Percentiles rank a stretch among this genome's conserved stretches.
These are phyloP conservation scores for Salvator merianae DNA, from an alignment of 2,113 vertebrate genomes.

Conservation along the genomic window DNA sequence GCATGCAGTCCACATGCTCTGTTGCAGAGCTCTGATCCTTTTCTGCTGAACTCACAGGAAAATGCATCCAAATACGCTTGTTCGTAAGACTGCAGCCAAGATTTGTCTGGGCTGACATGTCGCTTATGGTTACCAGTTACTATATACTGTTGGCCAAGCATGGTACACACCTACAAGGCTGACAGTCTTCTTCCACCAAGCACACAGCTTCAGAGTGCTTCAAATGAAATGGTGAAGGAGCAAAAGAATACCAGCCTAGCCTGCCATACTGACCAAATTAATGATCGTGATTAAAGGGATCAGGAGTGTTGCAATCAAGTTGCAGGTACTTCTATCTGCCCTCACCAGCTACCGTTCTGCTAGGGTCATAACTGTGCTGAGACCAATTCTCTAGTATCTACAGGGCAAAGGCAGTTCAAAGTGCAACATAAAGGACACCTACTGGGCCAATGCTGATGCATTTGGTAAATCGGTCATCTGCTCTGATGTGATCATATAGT, in stretches of 20 bases:
- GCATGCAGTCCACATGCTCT: not conserved
- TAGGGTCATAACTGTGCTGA: not conserved
- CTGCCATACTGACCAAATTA: not conserved
- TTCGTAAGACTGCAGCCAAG: not conserved
- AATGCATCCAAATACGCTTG: not conserved
- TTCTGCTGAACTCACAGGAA: too few relatives aligned
- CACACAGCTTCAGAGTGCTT: not conserved
- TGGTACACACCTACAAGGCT: not conserved
- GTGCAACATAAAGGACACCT: conserved; percentile 3
- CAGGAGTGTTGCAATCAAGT: not conserved
- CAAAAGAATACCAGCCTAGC: not conserved
- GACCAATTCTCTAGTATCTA: not conserved
- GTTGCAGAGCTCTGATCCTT: not conserved
- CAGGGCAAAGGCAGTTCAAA: not conserved
- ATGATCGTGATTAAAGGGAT: not conserved
- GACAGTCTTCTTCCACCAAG: not conserved
- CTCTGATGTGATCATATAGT: conserved; percentile 88
- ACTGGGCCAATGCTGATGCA: conserved; percentile 94
- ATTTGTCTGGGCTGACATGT: not conserved
- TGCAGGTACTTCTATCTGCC: not conserved
- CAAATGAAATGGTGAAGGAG: not conserved
- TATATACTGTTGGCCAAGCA: not conserved
- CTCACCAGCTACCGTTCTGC: not conserved
- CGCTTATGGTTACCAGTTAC: not conserved
- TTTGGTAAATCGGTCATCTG: conserved; percentile 92